Conservation (phyloP, 2,888 invertebrate species). For the Acleris holmiana region DNA sequence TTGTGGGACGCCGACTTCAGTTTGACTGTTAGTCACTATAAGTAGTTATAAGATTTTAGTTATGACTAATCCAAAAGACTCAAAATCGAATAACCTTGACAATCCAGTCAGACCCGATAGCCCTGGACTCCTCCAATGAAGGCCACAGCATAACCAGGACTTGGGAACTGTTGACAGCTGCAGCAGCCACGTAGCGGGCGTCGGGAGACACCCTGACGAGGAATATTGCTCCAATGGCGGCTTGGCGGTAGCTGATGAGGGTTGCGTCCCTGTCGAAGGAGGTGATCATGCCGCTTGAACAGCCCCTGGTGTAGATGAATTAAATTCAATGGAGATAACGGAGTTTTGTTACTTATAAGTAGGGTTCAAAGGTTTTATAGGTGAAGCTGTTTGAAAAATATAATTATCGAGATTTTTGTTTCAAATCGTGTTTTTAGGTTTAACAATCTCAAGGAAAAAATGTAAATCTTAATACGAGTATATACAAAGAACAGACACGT, state of each 20-base stretch:
- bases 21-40: too few relatives aligned
- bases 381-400: too few relatives aligned
- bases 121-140: slow-evolving; percentile 48
- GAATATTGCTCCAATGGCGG: slow-evolving; percentile 46
- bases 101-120: slow-evolving; percentile 53
- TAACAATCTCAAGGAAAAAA: too few relatives aligned
- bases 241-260: slow-evolving; percentile 44
- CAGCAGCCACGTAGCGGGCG: slow-evolving; percentile 63
- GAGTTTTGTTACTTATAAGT: too few relatives aligned
- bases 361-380: too few relatives aligned
- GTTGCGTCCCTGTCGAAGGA: slow-evolving; percentile 49
- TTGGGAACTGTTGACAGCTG: slow-evolving; percentile 48
- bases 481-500: too few relatives aligned
- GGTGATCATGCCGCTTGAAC: slow-evolving; percentile 59
- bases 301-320: slow-evolving; percentile 57
- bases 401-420: too few relatives aligned
- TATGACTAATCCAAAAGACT: too few relatives aligned
- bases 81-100: slow-evolving; percentile 54
- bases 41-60: too few relatives aligned
- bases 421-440: too few relatives aligned
- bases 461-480: too few relatives aligned
- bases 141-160: slow-evolving; percentile 67
- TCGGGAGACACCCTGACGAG: slow-evolving; percentile 67
- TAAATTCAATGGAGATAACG: background rate
- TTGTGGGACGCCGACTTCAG: too few relatives aligned